Base-by-base conservation (phyloP, 2,888 invertebrate genomes). In the Pristionchus arcanus region DNA sequence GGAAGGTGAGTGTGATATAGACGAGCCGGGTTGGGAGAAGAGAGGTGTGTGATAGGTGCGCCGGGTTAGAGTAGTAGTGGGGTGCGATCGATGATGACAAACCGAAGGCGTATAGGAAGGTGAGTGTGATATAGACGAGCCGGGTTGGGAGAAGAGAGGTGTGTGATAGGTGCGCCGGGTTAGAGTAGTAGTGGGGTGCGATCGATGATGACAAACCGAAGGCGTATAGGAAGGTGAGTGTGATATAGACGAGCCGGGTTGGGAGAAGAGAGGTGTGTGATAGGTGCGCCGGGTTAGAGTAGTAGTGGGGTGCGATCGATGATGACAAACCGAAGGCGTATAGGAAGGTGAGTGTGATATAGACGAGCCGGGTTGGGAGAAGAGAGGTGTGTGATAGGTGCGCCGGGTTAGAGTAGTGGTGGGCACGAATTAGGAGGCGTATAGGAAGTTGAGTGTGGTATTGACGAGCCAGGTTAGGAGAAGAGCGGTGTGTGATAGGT, bases 151-250 rank as follows among this genome's bases (percentile, higher is more conserved):
- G 7, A n/a, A 66, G 28, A 66, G 34, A 19, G 42, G 16, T 37
- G 37, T 25, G 16, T 37, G 77, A 34, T 13, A 11, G 28, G 28
- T 7, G 31, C 77, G 21, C n/a, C 15, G 13, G 34, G 37, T 9
- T 49, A 3, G 42, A 49, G n/a, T n/a, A n/a, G n/a, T n/a, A n/a
- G n/a, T n/a, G n/a, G 0, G 94, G 93, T 31, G 91, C 85, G 7
- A 94, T 95, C 71, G 94, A 93, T 2, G 95, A 95, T 89, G 95
- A 95, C 90, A 92, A 93, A 55, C 93, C 94, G 49, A 94, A 92
- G 49, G 94, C 93, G 15, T 94, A 94, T 90, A 92, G 92, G 66
- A 94, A 94, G 85, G 94, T 93, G 37, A 37, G 85, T 7, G 16
- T 13, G 66, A 3, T 21, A 28, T 49, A 66, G 66, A 66, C 11